Evolutionary conservation across 2,113 vertebrate species (phyloP), one percentile per base, ranked within the genome.

Genomic region (Phalacrocorax pelagicus): DNA sequence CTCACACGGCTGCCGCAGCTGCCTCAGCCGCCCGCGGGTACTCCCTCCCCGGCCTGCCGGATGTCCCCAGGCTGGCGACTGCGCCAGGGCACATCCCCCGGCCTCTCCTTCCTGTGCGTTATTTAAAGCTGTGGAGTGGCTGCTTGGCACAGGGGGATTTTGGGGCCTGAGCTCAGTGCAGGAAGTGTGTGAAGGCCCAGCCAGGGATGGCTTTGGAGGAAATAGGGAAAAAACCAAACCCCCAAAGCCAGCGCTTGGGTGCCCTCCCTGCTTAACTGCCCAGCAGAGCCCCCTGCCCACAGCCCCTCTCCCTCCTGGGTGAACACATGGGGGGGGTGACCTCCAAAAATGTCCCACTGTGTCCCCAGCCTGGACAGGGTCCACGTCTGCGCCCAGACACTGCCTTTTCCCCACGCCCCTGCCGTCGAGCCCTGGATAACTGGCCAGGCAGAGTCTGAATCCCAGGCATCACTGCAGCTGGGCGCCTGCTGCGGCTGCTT

Each of bases 401-500:
- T 27, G n/a, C 10, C 2, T 52, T 61, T 88, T 23, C 8, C 52
- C 57, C 1, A 0, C 23, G 8, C 0, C 9, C 52, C 23, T 20
- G 34, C 15, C 29, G 22, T 5, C 2, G 5, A 36, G 51, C 38
- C 52, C 30, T 29, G 47, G 30, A 24, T 2, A 7, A 0, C 40
- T 19, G 42, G 11, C 9, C 0, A 3, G 42, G 34, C 46, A 23
- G 59, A 71, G 40, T 34, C 51, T 8, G 46, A 55, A 9, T 55
- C 20, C 40, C 0, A 15, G 15, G 12, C 38, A 38, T 38, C 38
- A 38, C 38, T 38, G 38, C 44, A 8, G 32, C 49, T 11, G 0
- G 36, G 7, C 7, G 0, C 14, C 14, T 2, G 0, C 65, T 0
- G 0, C 5, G 1, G 22, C 36, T 2, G 0, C 10, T 5, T 8